phyloP scores from a whole-genome alignment of 2,888 invertebrate genomes.

The Ophonus ardosiacus region DNA sequence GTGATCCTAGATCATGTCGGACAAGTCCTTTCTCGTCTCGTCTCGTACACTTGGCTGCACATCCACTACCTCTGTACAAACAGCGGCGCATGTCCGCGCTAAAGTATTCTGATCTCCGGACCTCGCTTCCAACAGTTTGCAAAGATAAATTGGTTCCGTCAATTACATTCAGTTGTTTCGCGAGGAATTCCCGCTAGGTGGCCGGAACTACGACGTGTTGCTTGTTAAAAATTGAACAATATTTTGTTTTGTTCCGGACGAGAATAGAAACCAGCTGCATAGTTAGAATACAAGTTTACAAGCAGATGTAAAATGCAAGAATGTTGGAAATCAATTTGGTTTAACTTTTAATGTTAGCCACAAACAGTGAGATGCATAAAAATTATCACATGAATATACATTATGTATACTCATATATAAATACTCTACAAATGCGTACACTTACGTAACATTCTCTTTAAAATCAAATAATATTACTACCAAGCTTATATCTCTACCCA shows the following conservation, averaged over 20 bases:
- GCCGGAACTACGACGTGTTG: slow-evolving; percentile 14
- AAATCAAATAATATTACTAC: no score
- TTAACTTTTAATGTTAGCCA: no score
- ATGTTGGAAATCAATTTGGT: no score
- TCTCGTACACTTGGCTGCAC: not conserved
- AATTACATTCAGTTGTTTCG: slow-evolving; percentile 40
- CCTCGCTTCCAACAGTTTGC: slow-evolving; percentile 23
- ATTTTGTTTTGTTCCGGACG: slow-evolving; percentile 5
- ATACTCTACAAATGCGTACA: no score
- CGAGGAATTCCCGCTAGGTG: slow-evolving; percentile 33
- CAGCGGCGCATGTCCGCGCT: slow-evolving; percentile 1
- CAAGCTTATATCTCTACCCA: no score
- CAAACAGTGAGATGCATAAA: no score
- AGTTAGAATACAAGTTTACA: no score
- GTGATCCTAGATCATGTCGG: not conserved
- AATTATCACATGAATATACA: no score
- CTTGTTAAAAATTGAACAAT: slow-evolving; percentile 30
- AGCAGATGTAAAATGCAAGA: no score
- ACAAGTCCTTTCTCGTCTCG: not conserved
- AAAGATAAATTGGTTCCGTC: slow-evolving; percentile 43
- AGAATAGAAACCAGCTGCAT: not conserved
- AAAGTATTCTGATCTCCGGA: slow-evolving; percentile 16
- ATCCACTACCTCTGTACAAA: not conserved
- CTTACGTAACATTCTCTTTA: no score
- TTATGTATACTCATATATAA: no score